Evolutionary conservation across 1,140 invertebrate genomes (phyloP), one percentile per base, ranked within the genome.

Genomic region (Sitobion miscanthi): DNA sequence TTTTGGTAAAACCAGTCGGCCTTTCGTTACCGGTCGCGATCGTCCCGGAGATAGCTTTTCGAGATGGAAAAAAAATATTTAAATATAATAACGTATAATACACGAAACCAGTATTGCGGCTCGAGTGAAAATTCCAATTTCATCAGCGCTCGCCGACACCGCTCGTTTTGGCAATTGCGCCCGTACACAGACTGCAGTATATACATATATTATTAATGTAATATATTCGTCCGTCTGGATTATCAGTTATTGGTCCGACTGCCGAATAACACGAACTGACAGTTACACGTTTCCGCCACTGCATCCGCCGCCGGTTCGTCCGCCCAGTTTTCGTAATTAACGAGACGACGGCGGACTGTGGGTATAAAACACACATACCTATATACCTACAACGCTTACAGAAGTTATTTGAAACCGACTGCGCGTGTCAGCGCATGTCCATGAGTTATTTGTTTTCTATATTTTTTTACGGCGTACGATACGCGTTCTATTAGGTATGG

Each of bases 211-310:
- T 49, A 30, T n/a, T 30, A 87, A 87, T 49, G 25, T 42, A 87
- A 45, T 42, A n/a, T 87, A 87, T 87, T 87, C 85, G n/a, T 88
- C 47, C 47, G 86, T 88, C 86, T 30, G 14, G 47, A 49, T 52
- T 21, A 88, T 88, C 86, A 52, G 86, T 88, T 88, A 49, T 88
- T 30, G 86, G 45, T 88, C 35, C 86, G 86, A 35, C 30, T 35
- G 86, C 47, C 86, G 47, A 88, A 88, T 88, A 88, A 88, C 86
- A n/a, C 30, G n/a, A 88, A 49, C 86, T 35, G 86, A 88, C 86
- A 88, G 47, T 88, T 88, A 88, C 42, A 47, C 85, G 85, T 45
- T 14, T 47, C 49, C 30, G 30, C 45, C 85, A 49, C 85, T 87
- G 45, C 85, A n/a, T 4, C 25, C 42, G 45, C 45, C 85, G 21